phyloP scores from a whole-genome alignment of 2,113 vertebrate species.

The Piprites chloris region DNA sequence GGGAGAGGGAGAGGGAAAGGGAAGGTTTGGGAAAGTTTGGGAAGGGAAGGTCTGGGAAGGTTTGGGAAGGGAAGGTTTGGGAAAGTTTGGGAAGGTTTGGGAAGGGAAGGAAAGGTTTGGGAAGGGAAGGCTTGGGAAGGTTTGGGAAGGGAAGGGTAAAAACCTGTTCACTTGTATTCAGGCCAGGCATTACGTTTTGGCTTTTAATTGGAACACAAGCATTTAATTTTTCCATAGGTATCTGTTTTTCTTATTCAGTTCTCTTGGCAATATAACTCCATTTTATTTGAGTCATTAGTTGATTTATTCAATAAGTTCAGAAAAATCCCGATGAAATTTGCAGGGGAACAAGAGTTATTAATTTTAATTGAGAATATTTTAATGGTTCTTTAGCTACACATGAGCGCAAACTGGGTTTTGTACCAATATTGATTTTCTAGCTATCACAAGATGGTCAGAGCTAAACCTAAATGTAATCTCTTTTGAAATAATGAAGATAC shows the following conservation, averaged over 20 bases:
- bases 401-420: neutral
- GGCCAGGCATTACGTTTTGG: neutral
- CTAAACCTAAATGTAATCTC: neutral
- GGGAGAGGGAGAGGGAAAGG: too few species aligned
- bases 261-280: neutral
- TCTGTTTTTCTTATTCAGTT: neutral
- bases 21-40: too few species aligned
- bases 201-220: neutral
- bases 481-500: neutral
- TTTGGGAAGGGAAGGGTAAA: neutral
- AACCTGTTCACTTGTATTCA: neutral
- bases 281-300: neutral
- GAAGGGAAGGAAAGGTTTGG: too few species aligned
- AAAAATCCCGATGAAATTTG: neutral
- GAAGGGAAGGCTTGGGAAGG: too few species aligned
- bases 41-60: too few species aligned
- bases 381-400: neutral
- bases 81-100: too few species aligned
- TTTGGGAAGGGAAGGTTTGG: too few species aligned
- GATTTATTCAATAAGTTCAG: neutral
- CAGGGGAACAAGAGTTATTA: neutral
- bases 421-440: neutral
- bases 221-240: neutral
- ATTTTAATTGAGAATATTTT: slow-evolving; percentile 6
- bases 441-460: neutral